Evolutionary conservation across 1,140 invertebrate genomes (phyloP).

Genomic region (Araneus ventricosus): DNA sequence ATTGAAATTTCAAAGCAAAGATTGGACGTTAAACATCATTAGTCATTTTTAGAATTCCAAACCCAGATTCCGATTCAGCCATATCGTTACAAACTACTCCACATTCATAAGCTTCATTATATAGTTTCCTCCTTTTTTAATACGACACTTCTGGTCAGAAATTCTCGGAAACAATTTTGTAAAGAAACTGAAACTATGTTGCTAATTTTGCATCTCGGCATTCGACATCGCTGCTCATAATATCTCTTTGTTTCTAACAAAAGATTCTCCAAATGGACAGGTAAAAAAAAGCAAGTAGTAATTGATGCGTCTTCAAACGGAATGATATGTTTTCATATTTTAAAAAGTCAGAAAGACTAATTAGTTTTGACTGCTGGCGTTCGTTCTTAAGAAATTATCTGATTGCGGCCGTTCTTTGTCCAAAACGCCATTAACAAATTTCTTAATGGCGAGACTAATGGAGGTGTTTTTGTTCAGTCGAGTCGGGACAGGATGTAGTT

Average conservation of each 20-base stretch:
- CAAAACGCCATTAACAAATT: constrained; percentile 56
- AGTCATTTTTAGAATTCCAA: too few species aligned
- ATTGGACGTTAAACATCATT: too few species aligned
- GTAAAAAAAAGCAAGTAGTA: not conserved
- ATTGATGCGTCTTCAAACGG: not conserved
- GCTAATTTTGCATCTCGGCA: not conserved
- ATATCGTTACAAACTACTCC: too few species aligned
- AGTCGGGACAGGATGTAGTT: too few species aligned
- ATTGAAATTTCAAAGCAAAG: too few species aligned
- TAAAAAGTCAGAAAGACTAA: constrained; percentile 20
- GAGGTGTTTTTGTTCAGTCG: constrained; percentile 34
- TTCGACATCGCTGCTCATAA: not conserved
- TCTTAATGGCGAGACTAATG: constrained; percentile 52
- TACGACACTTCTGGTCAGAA: not conserved
- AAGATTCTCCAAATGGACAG: not conserved
- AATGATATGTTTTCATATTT: constrained; percentile 36
- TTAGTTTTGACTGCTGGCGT: constrained; percentile 31
- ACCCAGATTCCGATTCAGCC: too few species aligned
- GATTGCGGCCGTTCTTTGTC: constrained; percentile 39
- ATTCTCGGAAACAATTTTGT: not conserved
- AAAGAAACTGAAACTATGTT: too few species aligned
- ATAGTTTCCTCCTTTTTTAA: too few species aligned
- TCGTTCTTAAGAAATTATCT: constrained; percentile 47
- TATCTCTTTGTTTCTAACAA: not conserved
- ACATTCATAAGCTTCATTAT: too few species aligned